A percentile compares a stretch with the other conserved stretches of the same genome.
Evolutionary conservation across 23 tunicate genomes (phyloP).

Genomic region (Phallusia fumigata): DNA sequence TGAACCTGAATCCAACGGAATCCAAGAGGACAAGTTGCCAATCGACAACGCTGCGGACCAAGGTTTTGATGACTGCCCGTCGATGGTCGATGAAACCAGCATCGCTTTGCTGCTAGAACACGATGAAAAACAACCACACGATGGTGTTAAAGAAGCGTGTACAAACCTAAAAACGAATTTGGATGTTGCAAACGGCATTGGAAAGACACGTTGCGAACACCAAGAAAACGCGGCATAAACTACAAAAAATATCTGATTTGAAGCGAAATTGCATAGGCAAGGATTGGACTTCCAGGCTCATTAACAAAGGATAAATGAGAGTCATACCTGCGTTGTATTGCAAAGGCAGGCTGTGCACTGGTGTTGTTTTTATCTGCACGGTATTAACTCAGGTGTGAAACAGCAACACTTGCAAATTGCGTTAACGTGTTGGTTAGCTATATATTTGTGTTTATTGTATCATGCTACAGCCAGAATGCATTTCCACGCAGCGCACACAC

Average conservation of each 20-base stretch:
- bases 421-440: too few species aligned
- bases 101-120: neutral
- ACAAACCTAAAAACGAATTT: neutral
- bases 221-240: neutral
- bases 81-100: neutral
- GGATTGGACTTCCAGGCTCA: too few species aligned
- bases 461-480: neutral
- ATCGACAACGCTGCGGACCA: neutral
- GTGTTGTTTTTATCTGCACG: too few species aligned
- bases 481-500: neutral
- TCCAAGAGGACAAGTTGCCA: neutral
- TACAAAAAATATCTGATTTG: too few species aligned
- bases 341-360: too few species aligned
- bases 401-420: too few species aligned
- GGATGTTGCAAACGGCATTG: neutral
- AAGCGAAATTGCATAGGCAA: too few species aligned
- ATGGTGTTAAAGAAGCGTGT: neutral
- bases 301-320: too few species aligned
- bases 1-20: neutral
- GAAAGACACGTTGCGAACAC: neutral
- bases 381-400: too few species aligned
- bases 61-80: neutral
- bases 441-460: too few species aligned
- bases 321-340: too few species aligned
- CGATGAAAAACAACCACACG: neutral